Conservation (phyloP, 1,140 invertebrate species). For the Gonioctena quinquepunctata region DNA sequence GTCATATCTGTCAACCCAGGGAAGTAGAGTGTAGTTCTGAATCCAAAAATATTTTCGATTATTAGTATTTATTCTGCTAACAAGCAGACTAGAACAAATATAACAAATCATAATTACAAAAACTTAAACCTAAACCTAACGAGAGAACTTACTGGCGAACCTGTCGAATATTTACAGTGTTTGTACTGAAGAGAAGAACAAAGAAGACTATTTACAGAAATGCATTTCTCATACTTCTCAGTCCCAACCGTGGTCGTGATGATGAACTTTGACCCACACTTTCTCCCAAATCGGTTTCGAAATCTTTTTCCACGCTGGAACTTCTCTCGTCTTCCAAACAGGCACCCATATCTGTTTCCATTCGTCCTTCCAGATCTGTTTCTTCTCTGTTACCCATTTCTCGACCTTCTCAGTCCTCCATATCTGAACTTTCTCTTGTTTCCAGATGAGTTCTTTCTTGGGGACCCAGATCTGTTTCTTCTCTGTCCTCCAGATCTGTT, state of each 20-base stretch:
- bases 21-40: too few relatives aligned
- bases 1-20: too few relatives aligned
- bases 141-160: constrained; percentile 34
- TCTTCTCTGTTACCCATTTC: constrained; percentile 68
- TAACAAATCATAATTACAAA: constrained; percentile 20
- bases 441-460: constrained; percentile 75
- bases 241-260: constrained; percentile 67
- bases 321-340: constrained; percentile 65
- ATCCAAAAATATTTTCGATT: neutral
- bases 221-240: constrained; percentile 48
- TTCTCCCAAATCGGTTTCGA: constrained; percentile 68
- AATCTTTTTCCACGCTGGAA: constrained; percentile 64
- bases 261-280: constrained; percentile 64
- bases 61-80: neutral
- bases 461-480: constrained; percentile 73
- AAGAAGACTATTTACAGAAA: constrained; percentile 41
- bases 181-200: constrained; percentile 22
- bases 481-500: constrained; percentile 65
- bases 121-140: constrained; percentile 8
- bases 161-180: constrained; percentile 33
- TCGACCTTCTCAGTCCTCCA: constrained; percentile 74
- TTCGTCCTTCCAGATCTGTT: constrained; percentile 67
- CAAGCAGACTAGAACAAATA: constrained; percentile 3
- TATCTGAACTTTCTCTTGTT: constrained; percentile 71
- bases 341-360: constrained; percentile 63